Conservation (phyloP, 2,113 vertebrate species). For the Mastomys coucha region DNA sequence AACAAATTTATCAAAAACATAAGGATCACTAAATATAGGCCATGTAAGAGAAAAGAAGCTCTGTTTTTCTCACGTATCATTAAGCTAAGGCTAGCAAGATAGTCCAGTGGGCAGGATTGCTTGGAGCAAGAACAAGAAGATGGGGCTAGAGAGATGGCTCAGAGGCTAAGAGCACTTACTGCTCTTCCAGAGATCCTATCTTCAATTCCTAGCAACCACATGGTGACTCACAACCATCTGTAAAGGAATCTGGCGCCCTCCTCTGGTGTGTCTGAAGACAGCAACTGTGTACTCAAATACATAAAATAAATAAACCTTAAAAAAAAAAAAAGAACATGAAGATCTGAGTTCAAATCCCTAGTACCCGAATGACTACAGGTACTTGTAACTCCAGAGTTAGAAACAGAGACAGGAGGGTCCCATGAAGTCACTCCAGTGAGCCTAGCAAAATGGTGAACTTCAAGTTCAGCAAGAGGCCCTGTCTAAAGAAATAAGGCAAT, state of each 20-base stretch:
- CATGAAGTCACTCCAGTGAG: neutral
- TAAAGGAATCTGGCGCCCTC: no score
- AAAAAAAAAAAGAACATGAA: no score
- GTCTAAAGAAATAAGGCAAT: neutral
- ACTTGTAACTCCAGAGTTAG: neutral
- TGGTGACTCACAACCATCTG: no score
- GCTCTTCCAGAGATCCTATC: no score
- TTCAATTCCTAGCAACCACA: no score
- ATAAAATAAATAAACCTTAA: no score
- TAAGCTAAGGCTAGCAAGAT: neutral
- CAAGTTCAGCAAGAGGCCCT: neutral
- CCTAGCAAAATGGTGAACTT: neutral
- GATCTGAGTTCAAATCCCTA: neutral
- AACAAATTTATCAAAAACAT: neutral
- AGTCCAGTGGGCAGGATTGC: neutral
- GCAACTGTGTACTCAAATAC: no score
- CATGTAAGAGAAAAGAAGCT: neutral
- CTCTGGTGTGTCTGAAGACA: no score
- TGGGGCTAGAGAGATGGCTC: no score
- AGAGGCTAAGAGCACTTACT: no score
- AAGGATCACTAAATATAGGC: neutral
- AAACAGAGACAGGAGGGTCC: neutral
- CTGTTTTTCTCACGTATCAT: neutral
- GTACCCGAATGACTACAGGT: neutral
- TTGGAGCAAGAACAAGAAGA: neutral